Percentiles rank a stretch among this genome's conserved stretches.
phyloP scores from a whole-genome alignment of 2,797 vertebrate genomes.

The Malurus splendens region DNA sequence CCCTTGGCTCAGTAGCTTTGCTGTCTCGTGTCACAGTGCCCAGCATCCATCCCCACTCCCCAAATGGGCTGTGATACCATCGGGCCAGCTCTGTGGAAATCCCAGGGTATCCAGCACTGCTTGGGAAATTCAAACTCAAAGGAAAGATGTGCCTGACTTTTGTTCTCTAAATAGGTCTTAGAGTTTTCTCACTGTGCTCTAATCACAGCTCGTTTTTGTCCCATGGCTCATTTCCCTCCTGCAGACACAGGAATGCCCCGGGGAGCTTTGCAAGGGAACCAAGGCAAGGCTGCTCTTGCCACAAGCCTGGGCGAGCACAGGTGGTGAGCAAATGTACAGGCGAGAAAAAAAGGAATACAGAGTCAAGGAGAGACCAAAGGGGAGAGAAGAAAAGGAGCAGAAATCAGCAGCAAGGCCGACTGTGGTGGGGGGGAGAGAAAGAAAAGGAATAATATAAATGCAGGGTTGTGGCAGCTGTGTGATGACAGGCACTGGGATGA shows the following conservation, averaged over 20 bases:
- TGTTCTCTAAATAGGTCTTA: neutral
- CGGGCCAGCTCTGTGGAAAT: accelerated
- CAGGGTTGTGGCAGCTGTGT: neutral
- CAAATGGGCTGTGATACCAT: accelerated
- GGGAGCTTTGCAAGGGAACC: neutral
- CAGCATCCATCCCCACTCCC: neutral
- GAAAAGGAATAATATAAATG: neutral
- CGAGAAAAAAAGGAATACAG: neutral
- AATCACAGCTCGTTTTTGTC: neutral
- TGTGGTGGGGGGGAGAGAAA: neutral
- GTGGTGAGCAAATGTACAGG: neutral
- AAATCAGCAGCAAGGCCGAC: neutral
- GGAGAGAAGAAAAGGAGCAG: neutral
- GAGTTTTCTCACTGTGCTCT: neutral
- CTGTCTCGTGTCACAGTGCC: neutral
- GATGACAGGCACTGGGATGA: slow-evolving; percentile 18
- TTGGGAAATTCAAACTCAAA: neutral
- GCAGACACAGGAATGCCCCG: accelerated
- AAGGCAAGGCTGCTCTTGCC: neutral
- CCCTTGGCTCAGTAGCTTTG: neutral
- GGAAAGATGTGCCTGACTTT: neutral
- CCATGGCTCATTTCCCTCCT: neutral
- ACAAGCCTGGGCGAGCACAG: neutral
- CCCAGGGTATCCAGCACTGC: neutral
- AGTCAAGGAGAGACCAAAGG: neutral